Evolutionary conservation across 2,888 invertebrate genomes (phyloP).

Genomic region (Scaptodrosophila latifasciaeformis): DNA sequence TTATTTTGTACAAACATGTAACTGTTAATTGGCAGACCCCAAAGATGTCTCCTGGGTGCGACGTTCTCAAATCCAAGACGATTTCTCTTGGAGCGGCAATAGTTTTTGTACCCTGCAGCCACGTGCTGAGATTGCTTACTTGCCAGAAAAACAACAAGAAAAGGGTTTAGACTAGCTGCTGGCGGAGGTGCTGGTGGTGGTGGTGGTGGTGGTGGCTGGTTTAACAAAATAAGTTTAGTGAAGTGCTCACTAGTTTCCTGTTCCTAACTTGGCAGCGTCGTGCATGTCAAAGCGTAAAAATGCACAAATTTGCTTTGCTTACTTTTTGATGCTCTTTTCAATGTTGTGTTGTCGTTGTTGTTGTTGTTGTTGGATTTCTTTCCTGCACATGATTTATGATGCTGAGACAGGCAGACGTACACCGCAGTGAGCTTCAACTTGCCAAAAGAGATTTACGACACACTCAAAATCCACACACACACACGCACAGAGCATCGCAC

Average conservation of each 20-base stretch:
- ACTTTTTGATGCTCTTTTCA: conserved; percentile 2
- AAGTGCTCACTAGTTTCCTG: no score
- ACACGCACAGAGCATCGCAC: no score
- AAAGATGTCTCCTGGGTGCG: conserved; percentile 54
- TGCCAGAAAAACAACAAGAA: conserved; percentile 12
- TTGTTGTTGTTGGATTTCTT: conserved; percentile 28
- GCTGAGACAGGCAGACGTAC: conserved; percentile 38
- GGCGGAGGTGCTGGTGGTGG: background rate
- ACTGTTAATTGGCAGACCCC: conserved; percentile 72
- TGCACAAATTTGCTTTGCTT: conserved; percentile 36
- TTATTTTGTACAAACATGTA: conserved; percentile 62
- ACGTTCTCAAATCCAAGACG: conserved; percentile 4
- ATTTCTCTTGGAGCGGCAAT: conserved; percentile 15
- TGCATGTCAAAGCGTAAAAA: conserved; percentile 44
- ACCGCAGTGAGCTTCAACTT: background rate
- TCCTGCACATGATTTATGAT: conserved; percentile 61
- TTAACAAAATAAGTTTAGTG: no score
- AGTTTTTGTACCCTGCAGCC: conserved; percentile 33
- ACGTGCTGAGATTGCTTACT: conserved; percentile 47
- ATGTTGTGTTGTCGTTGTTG: background rate
- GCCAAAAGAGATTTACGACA: conserved; percentile 1
- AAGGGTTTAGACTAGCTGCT: conserved; percentile 21
- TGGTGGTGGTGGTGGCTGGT: no score
- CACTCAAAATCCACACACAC: background rate
- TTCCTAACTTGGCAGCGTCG: conserved; percentile 10